Evolutionary conservation across 1,140 invertebrate genomes (phyloP), one percentile per base, ranked within the genome.

Genomic region (Sarcophaga peregrina): DNA sequence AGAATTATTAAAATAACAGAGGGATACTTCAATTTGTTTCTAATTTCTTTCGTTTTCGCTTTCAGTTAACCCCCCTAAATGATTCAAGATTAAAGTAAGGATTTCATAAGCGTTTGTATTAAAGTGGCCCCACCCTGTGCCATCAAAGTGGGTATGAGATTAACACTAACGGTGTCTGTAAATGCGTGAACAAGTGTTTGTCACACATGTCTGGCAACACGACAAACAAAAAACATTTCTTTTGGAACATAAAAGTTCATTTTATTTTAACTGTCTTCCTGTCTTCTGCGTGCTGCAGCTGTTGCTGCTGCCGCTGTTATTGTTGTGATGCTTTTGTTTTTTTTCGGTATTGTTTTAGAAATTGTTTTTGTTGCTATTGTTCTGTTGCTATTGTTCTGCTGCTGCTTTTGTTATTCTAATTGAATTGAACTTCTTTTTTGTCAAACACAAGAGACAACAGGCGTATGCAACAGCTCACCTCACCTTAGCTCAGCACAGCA

Each of bases 141-240:
- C 25, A 37, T 37, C 25, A 37, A 4, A 2, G 25, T 37, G 25
- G 4, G 25, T 37, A 37, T 37, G 25, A 37, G 25, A 37, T 37
- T 37, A 37, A 37, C 25, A 15, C 11, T 68, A 20, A 20, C 62
- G 20, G 17, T 68, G 62, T 68, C 20, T 68, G 47, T 20, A 78
- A 78, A 78, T 78, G 75, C 75, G 75, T 78, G 50, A 78, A 78
- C 75, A 78, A 78, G 75, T 78, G 75, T 78, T 78, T 78, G 75
- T 50, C 75, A 52, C 75, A 78, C 75, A 78, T 52, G 47, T 78
- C 75, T 78, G 37, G 8, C 74, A 76, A 76, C 47, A 20, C 13
- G 48, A 78, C 50, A 50, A 48, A n/a, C n/a, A 2, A 3, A 78
- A 78, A 78, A 78, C 9, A 10, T 52, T 78, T 37, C 4, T 37